phyloP scores from a whole-genome alignment of 2,113 vertebrate genomes.

The Etheostoma cragini region DNA sequence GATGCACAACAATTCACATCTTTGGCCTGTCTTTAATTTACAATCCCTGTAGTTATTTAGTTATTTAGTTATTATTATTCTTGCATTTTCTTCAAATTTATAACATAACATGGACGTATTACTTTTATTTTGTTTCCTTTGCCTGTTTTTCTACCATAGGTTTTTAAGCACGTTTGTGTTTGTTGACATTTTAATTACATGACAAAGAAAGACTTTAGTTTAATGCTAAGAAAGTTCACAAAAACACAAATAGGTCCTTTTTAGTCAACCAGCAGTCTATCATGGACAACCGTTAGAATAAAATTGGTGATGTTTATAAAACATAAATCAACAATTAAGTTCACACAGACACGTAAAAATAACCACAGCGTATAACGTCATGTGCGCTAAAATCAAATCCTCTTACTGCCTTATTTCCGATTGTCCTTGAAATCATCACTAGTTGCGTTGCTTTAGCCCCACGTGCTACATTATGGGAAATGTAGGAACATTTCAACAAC shows the following conservation, averaged over 20 bases:
- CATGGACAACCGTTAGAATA: neutral
- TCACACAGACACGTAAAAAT: neutral
- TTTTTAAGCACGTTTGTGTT: neutral
- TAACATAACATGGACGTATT: too few relatives aligned
- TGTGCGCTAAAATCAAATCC: neutral
- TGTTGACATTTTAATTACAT: neutral
- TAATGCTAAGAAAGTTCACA: neutral
- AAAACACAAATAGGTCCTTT: neutral
- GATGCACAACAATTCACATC: neutral
- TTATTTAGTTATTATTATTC: neutral
- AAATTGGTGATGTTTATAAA: too few relatives aligned
- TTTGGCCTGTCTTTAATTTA: too few relatives aligned
- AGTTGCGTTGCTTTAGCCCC: too few relatives aligned
- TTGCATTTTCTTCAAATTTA: neutral
- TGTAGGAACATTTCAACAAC: constrained; percentile 10
- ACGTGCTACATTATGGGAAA: constrained; percentile 23
- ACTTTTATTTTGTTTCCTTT: neutral
- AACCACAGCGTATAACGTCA: neutral
- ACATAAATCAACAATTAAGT: neutral
- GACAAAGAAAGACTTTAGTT: neutral
- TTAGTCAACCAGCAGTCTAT: too few relatives aligned
- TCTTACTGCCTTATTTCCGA: neutral
- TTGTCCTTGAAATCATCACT: neutral
- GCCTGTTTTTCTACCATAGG: neutral
- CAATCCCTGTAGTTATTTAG: neutral